Conservation (phyloP, 2,797 vertebrate genomes). For the Lophotriccus pileatus region DNA sequence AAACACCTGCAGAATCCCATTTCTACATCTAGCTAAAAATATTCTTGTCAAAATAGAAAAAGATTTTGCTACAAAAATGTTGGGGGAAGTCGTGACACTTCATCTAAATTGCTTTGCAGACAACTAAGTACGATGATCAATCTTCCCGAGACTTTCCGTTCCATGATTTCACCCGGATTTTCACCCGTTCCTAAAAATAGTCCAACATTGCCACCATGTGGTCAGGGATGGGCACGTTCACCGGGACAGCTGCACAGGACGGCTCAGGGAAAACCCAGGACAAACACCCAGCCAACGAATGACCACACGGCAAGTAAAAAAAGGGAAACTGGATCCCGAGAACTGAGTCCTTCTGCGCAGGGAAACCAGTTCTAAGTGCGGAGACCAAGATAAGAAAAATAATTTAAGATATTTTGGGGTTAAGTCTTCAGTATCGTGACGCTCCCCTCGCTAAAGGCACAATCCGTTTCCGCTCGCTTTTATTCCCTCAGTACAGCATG, state of each 20-base stretch:
- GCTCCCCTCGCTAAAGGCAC: constrained; percentile 26
- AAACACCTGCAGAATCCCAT: not conserved
- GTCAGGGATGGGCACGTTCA: not conserved
- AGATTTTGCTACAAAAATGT: constrained; percentile 49
- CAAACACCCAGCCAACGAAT: not conserved
- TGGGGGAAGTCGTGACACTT: not conserved
- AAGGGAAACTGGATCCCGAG: not conserved
- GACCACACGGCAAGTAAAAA: not conserved
- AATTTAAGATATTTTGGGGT: not conserved
- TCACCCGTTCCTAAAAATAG: not conserved
- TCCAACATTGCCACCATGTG: constrained; percentile 71
- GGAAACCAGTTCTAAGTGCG: not conserved
- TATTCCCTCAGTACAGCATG: not conserved
- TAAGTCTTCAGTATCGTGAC: not conserved
- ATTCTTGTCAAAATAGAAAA: constrained; percentile 64
- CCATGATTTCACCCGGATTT: not conserved
- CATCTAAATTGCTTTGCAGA: not conserved
- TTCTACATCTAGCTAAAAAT: constrained; percentile 55
- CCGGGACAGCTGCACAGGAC: not conserved
- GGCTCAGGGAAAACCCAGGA: not conserved
- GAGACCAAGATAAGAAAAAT: not conserved
- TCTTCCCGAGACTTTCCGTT: not conserved
- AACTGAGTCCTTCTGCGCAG: not conserved
- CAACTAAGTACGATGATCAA: not conserved
- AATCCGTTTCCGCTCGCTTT: not conserved